These are phyloP conservation scores for Meloidogyne floridensis DNA, from an alignment of 1,140 invertebrate genomes.

Conservation along the genomic window DNA sequence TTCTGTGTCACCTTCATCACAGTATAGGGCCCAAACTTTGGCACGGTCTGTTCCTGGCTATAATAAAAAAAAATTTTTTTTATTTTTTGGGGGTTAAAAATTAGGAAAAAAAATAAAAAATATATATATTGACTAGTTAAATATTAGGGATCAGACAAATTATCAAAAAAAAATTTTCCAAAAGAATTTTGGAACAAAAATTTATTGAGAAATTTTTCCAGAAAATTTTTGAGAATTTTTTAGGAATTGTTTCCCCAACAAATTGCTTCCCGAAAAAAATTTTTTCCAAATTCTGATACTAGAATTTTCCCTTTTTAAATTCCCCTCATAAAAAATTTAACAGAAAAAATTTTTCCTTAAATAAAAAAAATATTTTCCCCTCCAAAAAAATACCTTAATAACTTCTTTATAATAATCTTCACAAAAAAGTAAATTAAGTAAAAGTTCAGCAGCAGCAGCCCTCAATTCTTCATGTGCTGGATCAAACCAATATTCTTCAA, in stretches of 20 bases:
- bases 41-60: conserved; percentile 59
- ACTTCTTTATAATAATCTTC: conserved; percentile 63
- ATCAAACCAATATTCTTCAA: conserved; percentile 66
- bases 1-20: conserved; percentile 56
- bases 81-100: too few relatives aligned
- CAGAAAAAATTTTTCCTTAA: neutral
- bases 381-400: conserved; percentile 44
- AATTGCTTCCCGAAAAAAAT: neutral
- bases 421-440: conserved; percentile 60
- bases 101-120: too few relatives aligned
- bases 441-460: conserved; percentile 60
- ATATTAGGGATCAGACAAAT: too few relatives aligned
- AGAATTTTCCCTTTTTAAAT: neutral
- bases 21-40: conserved; percentile 63
- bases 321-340: neutral
- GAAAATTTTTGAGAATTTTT: too few relatives aligned
- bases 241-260: too few relatives aligned
- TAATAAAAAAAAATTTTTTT: neutral
- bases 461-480: conserved; percentile 59
- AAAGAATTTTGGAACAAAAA: too few relatives aligned
- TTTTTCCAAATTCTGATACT: neutral
- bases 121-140: too few relatives aligned
- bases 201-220: too few relatives aligned
- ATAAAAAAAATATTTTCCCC: too few relatives aligned
- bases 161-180: too few relatives aligned